phyloP scores from a whole-genome alignment of 2,888 invertebrate genomes.

The Platynereis dumerilii region DNA sequence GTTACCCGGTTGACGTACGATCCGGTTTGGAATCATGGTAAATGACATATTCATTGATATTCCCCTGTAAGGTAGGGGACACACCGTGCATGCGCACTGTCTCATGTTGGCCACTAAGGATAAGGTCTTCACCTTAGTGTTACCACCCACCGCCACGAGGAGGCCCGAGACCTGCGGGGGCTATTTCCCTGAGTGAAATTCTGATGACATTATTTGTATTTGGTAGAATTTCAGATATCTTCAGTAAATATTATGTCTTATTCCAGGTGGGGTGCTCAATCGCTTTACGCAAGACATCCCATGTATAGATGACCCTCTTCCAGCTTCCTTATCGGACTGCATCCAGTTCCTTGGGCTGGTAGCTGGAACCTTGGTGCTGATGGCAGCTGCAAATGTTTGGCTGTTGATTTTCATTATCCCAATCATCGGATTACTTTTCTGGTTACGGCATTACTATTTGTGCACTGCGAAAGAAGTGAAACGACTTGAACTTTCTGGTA shows the following conservation, averaged over 20 bases:
- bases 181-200: too few relatives aligned
- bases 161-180: too few relatives aligned
- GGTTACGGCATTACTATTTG: constrained; percentile 40
- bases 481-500: constrained; percentile 36
- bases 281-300: constrained; percentile 42
- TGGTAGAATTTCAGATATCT: too few relatives aligned
- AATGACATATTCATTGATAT: too few relatives aligned
- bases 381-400: constrained; percentile 45
- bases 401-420: constrained; percentile 44
- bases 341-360: constrained; percentile 45
- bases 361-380: constrained; percentile 38
- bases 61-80: too few relatives aligned
- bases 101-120: too few relatives aligned
- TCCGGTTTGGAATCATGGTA: too few relatives aligned
- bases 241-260: not conserved
- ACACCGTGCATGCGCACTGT: too few relatives aligned
- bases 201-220: too few relatives aligned
- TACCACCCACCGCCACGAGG: too few relatives aligned
- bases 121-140: too few relatives aligned
- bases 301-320: constrained; percentile 41
- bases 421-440: constrained; percentile 37
- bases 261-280: constrained; percentile 40
- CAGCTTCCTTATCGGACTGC: constrained; percentile 43
- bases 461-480: constrained; percentile 43
- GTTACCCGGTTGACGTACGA: too few relatives aligned